Percentiles rank a stretch among this genome's conserved stretches.
These are phyloP conservation scores for Helicoverpa armigera DNA, from an alignment of 1,140 invertebrate species.

Conservation along the genomic window DNA sequence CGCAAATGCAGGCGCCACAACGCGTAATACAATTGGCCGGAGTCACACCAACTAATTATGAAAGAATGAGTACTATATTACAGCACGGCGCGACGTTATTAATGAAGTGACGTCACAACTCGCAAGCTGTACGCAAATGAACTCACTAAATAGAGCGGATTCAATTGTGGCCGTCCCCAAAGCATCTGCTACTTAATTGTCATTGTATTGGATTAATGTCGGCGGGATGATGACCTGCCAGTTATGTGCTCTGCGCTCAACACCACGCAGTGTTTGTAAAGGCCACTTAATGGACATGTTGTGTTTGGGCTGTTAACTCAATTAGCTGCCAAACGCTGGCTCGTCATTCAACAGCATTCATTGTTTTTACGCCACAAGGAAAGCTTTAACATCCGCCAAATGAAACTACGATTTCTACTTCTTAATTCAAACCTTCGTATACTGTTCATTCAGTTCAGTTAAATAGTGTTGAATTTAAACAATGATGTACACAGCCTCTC, in stretches of 20 bases:
- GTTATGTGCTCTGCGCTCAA: conserved; percentile 39
- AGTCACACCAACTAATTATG: neutral
- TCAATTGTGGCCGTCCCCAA: conserved; percentile 21
- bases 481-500: conserved; percentile 45
- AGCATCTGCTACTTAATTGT: conserved; percentile 40
- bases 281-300: conserved; percentile 78
- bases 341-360: conserved; percentile 70
- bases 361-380: conserved; percentile 71
- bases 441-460: conserved; percentile 29
- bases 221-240: conserved; percentile 40
- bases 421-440: conserved; percentile 31
- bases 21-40: no score
- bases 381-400: conserved; percentile 56
- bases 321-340: conserved; percentile 72
- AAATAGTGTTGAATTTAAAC: conserved; percentile 41
- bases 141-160: conserved; percentile 27
- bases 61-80: neutral
- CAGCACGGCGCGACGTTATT: neutral
- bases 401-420: conserved; percentile 40
- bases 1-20: no score
- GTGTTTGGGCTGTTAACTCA: conserved; percentile 80
- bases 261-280: conserved; percentile 59
- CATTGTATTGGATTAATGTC: conserved; percentile 44
- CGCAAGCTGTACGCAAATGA: conserved; percentile 18
- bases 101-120: neutral